Conservation (phyloP, 2,888 invertebrate species). For the Augiades crinisus region DNA sequence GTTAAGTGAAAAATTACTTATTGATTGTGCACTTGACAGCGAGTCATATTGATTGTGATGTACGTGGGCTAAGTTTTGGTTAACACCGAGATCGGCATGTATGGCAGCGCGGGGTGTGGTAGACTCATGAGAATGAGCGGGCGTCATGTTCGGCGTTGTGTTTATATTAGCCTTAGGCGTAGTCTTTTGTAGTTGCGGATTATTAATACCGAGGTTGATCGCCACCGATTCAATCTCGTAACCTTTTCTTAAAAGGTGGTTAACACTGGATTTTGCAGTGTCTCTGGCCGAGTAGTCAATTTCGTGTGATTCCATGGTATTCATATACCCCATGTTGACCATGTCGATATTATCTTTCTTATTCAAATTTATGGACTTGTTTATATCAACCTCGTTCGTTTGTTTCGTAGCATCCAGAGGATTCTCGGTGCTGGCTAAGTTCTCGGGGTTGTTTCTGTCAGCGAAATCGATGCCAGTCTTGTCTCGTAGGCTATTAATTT, state of each 20-base stretch:
- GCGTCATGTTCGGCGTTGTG: slow-evolving; percentile 47
- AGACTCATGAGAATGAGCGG: slow-evolving; percentile 58
- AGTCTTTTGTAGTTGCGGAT: slow-evolving; percentile 55
- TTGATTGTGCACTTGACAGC: slow-evolving; percentile 48
- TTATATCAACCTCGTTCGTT: slow-evolving; percentile 39
- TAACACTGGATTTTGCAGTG: slow-evolving; percentile 43
- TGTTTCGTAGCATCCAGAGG: slow-evolving; percentile 52
- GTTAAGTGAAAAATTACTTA: slow-evolving; percentile 63
- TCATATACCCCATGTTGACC: slow-evolving; percentile 76
- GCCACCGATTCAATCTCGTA: slow-evolving; percentile 69
- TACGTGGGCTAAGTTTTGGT: slow-evolving; percentile 59
- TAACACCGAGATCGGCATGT: slow-evolving; percentile 48
- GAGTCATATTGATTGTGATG: slow-evolving; percentile 66
- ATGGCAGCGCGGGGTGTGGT: slow-evolving; percentile 14
- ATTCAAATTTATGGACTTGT: slow-evolving; percentile 46
- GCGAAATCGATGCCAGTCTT: slow-evolving; percentile 46
- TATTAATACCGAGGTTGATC: slow-evolving; percentile 67
- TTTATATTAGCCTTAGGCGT: slow-evolving; percentile 46
- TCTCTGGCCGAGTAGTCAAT: slow-evolving; percentile 50
- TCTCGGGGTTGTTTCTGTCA: slow-evolving; percentile 42
- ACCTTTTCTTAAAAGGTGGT: slow-evolving; percentile 48
- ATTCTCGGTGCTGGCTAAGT: slow-evolving; percentile 32
- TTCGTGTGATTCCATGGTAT: slow-evolving; percentile 43
- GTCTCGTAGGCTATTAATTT: slow-evolving; percentile 55
- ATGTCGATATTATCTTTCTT: slow-evolving; percentile 70